Conservation (phyloP, 2,888 invertebrate species). For the Mactromeris polynyma region DNA sequence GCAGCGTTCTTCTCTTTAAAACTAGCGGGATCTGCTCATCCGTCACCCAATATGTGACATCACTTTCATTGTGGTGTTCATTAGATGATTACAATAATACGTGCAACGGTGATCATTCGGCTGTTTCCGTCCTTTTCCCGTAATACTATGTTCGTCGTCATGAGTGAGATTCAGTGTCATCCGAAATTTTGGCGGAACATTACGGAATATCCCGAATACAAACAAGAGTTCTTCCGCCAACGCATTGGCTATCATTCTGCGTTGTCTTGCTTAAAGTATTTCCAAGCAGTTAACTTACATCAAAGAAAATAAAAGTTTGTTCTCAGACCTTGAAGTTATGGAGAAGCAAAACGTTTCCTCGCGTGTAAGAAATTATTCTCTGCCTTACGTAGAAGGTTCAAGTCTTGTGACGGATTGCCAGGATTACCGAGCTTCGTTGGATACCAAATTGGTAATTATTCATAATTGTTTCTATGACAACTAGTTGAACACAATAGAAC, state of each 20-base stretch:
- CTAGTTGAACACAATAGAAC: background rate
- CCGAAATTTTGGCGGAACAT: background rate
- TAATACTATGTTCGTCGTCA: background rate
- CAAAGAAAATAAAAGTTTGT: slow-evolving; percentile 12
- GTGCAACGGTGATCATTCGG: background rate
- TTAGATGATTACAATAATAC: slow-evolving; percentile 34
- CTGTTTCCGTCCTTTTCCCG: slow-evolving; percentile 4
- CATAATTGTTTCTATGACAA: background rate
- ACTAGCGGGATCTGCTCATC: slow-evolving; percentile 24
- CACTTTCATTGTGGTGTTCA: slow-evolving; percentile 23
- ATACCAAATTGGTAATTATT: slow-evolving; percentile 15
- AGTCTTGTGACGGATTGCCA: background rate
- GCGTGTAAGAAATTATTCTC: slow-evolving; percentile 11
- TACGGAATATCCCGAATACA: background rate
- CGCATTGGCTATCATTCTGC: background rate
- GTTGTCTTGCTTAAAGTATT: background rate
- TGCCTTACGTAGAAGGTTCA: slow-evolving; percentile 4
- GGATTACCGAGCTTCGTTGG: background rate
- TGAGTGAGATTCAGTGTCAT: background rate
- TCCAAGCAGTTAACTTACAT: background rate
- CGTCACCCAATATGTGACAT: slow-evolving; percentile 40
- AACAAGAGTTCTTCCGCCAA: background rate
- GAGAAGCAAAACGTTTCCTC: slow-evolving; percentile 14
- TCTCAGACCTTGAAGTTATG: background rate
- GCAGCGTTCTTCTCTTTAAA: slow-evolving; percentile 18